A percentile compares a stretch with the other conserved stretches of the same genome.
Conservation (phyloP, 2,113 vertebrate species). For the Poecile atricapillus region DNA sequence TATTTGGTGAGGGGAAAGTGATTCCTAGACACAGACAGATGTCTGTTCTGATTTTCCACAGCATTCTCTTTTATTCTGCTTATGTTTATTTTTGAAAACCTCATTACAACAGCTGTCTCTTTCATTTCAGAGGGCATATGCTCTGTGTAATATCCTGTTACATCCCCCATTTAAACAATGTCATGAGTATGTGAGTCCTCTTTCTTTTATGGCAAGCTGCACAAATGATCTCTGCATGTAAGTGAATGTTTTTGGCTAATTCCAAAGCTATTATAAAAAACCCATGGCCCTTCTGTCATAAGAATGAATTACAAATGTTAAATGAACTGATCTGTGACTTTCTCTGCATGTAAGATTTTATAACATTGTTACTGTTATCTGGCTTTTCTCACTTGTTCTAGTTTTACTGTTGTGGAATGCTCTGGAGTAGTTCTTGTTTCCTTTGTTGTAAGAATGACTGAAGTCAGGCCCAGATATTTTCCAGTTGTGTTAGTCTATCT, state of each 20-base stretch:
- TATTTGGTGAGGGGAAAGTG: background rate
- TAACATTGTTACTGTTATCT: background rate
- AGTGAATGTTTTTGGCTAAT: constrained; percentile 60
- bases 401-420: background rate
- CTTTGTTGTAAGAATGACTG: background rate
- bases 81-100: background rate
- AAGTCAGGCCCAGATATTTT: background rate
- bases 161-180: constrained; percentile 84
- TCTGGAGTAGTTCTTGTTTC: background rate
- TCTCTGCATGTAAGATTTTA: background rate
- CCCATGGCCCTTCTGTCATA: fast-evolving
- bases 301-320: background rate
- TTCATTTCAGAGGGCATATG: constrained; percentile 76
- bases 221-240: constrained; percentile 93
- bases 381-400: background rate
- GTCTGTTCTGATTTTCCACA: background rate
- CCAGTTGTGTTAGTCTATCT: background rate
- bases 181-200: constrained; percentile 90
- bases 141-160: constrained; percentile 79
- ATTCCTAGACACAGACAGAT: background rate
- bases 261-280: background rate
- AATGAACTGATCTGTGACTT: background rate
- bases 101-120: background rate
- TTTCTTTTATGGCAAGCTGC: constrained; percentile 91
- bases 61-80: background rate